phyloP scores from a whole-genome alignment of 2,888 invertebrate genomes.

The Arctia plantaginis region DNA sequence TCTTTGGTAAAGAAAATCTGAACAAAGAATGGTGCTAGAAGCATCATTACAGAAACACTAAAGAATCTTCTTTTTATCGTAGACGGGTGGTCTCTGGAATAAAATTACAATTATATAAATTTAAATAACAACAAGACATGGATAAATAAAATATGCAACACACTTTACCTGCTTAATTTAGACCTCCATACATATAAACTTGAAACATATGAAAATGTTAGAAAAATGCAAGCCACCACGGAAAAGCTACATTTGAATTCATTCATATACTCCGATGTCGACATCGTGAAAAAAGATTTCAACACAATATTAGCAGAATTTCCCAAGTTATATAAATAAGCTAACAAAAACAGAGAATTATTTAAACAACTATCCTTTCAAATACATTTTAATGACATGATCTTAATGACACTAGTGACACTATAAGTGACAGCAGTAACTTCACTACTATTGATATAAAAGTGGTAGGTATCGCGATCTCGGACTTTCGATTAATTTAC shows the following conservation, averaged over 20 bases:
- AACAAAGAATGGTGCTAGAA: constrained; percentile 92
- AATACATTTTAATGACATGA: background rate
- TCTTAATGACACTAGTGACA: background rate
- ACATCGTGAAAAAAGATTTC: constrained; percentile 39
- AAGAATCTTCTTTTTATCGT: constrained; percentile 95
- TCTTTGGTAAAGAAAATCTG: constrained; percentile 90
- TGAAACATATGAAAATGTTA: constrained; percentile 93
- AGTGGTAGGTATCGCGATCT: too few species aligned
- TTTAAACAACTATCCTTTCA: constrained; percentile 18
- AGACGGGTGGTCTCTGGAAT: constrained; percentile 93
- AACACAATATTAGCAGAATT: constrained; percentile 17
- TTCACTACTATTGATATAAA: background rate
- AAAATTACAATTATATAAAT: constrained; percentile 4
- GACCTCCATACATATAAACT: constrained; percentile 96
- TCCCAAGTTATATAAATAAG: constrained; percentile 23
- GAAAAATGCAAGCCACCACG: constrained; percentile 90
- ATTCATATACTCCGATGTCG: constrained; percentile 55
- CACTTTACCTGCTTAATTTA: constrained; percentile 89
- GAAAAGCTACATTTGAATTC: constrained; percentile 85
- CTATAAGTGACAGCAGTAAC: background rate
- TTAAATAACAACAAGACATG: background rate
- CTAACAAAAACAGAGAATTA: constrained; percentile 3
- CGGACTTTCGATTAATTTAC: too few species aligned
- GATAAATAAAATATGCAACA: background rate
- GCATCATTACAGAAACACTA: constrained; percentile 93